A percentile compares a stretch with the other conserved stretches of the same genome.
Evolutionary conservation across 2,113 vertebrate species (phyloP).

Genomic region (Phalacrocorax brasilianus): DNA sequence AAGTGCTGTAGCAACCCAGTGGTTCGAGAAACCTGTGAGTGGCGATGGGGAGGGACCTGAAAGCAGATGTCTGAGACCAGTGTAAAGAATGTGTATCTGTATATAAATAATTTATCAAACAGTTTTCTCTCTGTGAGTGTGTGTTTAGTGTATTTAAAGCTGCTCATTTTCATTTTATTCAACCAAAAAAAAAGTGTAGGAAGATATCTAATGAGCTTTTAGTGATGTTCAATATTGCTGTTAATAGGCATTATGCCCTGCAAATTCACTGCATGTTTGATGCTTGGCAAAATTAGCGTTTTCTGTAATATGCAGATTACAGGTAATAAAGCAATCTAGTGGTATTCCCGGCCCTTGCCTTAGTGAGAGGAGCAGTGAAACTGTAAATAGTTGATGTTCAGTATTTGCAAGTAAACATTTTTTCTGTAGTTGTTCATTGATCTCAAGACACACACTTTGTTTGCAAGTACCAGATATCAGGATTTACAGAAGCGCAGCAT

Average conservation of each 20-base stretch:
- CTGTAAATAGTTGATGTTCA: slow-evolving; percentile 94
- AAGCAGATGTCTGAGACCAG: slow-evolving; percentile 75
- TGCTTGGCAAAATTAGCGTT: slow-evolving; percentile 85
- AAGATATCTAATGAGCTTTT: slow-evolving; percentile 79
- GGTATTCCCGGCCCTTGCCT: slow-evolving; percentile 80
- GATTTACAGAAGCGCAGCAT: slow-evolving; percentile 72
- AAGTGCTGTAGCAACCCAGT: slow-evolving; percentile 76
- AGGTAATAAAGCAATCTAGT: slow-evolving; percentile 78
- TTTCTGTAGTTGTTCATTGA: slow-evolving; percentile 74
- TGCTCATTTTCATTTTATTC: slow-evolving; percentile 83
- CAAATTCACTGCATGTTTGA: slow-evolving; percentile 91
- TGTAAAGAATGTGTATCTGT: slow-evolving; percentile 95
- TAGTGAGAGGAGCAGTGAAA: slow-evolving; percentile 80
- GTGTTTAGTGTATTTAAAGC: slow-evolving; percentile 85
- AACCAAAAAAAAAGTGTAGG: slow-evolving; percentile 77
- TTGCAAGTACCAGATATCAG: slow-evolving; percentile 70
- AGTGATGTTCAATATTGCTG: slow-evolving; percentile 89
- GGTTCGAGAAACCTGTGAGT: slow-evolving; percentile 76
- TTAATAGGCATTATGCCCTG: slow-evolving; percentile 85
- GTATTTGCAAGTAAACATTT: slow-evolving; percentile 87
- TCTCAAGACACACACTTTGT: slow-evolving; percentile 71
- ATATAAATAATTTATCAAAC: slow-evolving; percentile 87
- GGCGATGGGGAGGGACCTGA: slow-evolving; percentile 50
- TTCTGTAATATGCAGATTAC: slow-evolving; percentile 71
- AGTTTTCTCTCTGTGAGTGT: slow-evolving; percentile 79